phyloP scores from a whole-genome alignment of 2,113 vertebrate genomes.

The Notechis scutatus region DNA sequence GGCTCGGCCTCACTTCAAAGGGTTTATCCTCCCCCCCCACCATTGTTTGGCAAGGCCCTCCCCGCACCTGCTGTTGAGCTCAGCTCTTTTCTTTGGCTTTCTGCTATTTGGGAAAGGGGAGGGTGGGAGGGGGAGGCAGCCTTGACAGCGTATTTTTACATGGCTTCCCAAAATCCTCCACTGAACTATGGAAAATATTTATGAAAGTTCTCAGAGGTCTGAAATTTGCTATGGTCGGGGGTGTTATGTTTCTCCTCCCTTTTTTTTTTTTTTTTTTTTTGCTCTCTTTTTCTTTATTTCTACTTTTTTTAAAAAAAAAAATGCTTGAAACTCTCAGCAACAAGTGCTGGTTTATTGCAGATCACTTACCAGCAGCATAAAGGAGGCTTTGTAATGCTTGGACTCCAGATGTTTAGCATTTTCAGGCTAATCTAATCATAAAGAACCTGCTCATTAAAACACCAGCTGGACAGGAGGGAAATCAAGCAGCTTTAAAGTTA shows the following conservation, averaged over 20 bases:
- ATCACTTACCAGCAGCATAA: conserved; percentile 56
- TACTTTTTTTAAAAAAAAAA: not conserved
- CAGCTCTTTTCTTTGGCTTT: not conserved
- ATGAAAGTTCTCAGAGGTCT: not conserved
- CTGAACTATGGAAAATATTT: accelerated
- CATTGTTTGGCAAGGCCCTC: not conserved
- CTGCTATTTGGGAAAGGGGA: not conserved
- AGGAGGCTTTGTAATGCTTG: conserved; percentile 58
- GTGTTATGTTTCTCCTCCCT: not conserved
- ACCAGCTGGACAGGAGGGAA: conserved; percentile 36
- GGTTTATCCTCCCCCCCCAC: not conserved
- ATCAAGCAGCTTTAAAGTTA: not conserved
- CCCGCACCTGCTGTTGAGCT: not conserved
- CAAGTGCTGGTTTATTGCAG: conserved; percentile 52
- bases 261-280: not conserved
- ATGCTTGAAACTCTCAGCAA: conserved; percentile 15
- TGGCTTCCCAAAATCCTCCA: not conserved
- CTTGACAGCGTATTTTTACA: not conserved
- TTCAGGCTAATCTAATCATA: conserved; percentile 17
- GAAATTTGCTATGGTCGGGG: not conserved
- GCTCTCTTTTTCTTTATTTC: not conserved
- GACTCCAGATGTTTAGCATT: conserved; percentile 70
- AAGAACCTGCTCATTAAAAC: conserved; percentile 52
- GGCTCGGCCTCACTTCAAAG: not conserved
- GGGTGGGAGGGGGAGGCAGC: not conserved